A percentile compares a stretch with the other conserved stretches of the same genome.
These are phyloP conservation scores for Beroe forskalii DNA, from an alignment of 37 sponge, comb jelly and placozoan genomes.

Conservation along the genomic window DNA sequence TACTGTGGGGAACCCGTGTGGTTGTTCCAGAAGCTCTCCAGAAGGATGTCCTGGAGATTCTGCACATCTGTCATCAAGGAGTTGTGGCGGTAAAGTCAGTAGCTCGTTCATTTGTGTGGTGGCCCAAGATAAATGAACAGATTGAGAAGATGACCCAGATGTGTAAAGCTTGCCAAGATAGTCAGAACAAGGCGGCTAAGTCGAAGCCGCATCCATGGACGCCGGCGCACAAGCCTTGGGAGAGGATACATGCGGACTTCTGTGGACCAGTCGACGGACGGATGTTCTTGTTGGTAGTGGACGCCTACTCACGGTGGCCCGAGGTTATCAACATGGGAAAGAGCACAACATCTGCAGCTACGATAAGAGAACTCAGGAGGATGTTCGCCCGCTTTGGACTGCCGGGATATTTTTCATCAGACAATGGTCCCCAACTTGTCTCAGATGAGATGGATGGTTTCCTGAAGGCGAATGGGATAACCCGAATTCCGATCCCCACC, in stretches of 20 bases:
- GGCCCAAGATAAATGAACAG: conserved; percentile 36
- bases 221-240: conserved; percentile 2
- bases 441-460: not conserved
- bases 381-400: not conserved
- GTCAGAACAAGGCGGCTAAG: not conserved
- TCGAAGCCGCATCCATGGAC: conserved; percentile 35
- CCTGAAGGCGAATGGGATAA: not conserved
- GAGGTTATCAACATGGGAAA: not conserved
- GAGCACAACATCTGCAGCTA: not conserved
- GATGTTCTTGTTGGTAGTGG: not conserved
- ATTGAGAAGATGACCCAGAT: not conserved
- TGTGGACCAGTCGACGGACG: conserved; percentile 3
- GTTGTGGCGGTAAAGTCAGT: conserved; percentile 55
- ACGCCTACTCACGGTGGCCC: not conserved
- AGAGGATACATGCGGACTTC: conserved; percentile 44
- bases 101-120: conserved; percentile 66
- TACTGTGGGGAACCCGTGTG: conserved; percentile 36
- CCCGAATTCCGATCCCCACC: not conserved
- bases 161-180: conserved; percentile 10
- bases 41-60: conserved; percentile 42
- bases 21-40: conserved; percentile 30
- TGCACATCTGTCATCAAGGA: conserved; percentile 57
- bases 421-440: not conserved
- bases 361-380: not conserved
- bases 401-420: not conserved